Evolutionary conservation across 2,888 invertebrate species (phyloP), one percentile per base, ranked within the genome.

Genomic region (Marronus borbonicus): DNA sequence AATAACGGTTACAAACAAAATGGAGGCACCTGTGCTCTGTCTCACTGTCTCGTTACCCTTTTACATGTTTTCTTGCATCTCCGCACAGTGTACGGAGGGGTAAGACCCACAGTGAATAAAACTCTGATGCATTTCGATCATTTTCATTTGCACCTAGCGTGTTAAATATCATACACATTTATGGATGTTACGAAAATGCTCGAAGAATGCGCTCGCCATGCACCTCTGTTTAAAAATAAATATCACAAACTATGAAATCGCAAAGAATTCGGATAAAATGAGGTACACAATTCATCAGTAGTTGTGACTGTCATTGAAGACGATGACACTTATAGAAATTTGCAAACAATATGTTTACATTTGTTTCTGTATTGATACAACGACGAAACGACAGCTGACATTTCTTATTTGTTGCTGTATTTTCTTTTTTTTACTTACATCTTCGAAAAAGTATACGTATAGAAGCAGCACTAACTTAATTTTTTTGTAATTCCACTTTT

Each of bases 1-100:
- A 85, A 85, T 80, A 79, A 80, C 84, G 85, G 86, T 85, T 86
- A 85, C 86, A 87, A 86, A 85, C 85, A 85, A 85, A 88, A 85
- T 85, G 86, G 87, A 88, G 88, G 88, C 88, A 87, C 88, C 88
- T 87, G 87, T 74, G 72, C 72, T 74, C 72, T 68, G 66, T 68
- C 14, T 74, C 60, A 74, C 72, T 74, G 72, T 74, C 14, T 74
- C 58, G 36, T 58, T 70, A 70, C 58, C 58, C 70, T 4, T 58
- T 52, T 5, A 39, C 24, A 14, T 12, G 28, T 28, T 50, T 60
- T 58, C 20, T 4, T 24, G 70, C 55, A 28, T 62, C 14, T 60
- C 17, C 55, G 36, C 36, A 28, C 36, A 39, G 28, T 52, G 36
- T 20, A 68, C 24, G 20, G 49, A 62, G 39, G 62, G 72, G 44